Evolutionary conservation across 2,888 invertebrate genomes (phyloP).

Genomic region (Gastracanthus pulcherrimus): DNA sequence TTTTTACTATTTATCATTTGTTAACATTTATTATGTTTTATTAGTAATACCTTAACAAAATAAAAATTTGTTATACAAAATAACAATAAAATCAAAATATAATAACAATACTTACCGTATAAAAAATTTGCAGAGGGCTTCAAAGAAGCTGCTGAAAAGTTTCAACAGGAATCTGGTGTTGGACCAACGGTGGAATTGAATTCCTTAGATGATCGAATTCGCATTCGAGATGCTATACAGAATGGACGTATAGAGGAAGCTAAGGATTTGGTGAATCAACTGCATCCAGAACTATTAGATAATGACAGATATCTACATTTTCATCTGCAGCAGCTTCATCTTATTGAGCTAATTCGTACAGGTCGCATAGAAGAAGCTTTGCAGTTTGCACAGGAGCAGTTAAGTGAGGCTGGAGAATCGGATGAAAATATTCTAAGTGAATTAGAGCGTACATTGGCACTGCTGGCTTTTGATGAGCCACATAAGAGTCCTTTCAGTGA

Average conservation of each 20-base stretch:
- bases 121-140: conserved; percentile 91
- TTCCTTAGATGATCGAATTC: conserved; percentile 93
- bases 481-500: conserved; percentile 97
- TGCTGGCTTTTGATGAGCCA: conserved; percentile 98
- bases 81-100: background rate
- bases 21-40: too few species aligned
- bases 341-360: conserved; percentile 91
- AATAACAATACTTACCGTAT: too few species aligned
- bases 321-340: conserved; percentile 94
- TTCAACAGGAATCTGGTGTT: conserved; percentile 95
- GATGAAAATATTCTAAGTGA: conserved; percentile 86
- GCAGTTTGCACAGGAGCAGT: conserved; percentile 92
- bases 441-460: conserved; percentile 94
- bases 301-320: conserved; percentile 97
- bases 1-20: conserved; percentile 13
- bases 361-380: conserved; percentile 93
- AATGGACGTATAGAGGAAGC: conserved; percentile 95
- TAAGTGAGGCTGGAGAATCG: conserved; percentile 93
- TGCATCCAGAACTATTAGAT: conserved; percentile 96
- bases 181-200: conserved; percentile 88
- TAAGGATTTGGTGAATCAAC: conserved; percentile 93
- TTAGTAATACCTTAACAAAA: background rate
- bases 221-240: conserved; percentile 96
- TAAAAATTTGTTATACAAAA: background rate
- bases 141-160: conserved; percentile 98